phyloP scores from a whole-genome alignment of 2,888 invertebrate genomes.

The Frankliniella intonsa region DNA sequence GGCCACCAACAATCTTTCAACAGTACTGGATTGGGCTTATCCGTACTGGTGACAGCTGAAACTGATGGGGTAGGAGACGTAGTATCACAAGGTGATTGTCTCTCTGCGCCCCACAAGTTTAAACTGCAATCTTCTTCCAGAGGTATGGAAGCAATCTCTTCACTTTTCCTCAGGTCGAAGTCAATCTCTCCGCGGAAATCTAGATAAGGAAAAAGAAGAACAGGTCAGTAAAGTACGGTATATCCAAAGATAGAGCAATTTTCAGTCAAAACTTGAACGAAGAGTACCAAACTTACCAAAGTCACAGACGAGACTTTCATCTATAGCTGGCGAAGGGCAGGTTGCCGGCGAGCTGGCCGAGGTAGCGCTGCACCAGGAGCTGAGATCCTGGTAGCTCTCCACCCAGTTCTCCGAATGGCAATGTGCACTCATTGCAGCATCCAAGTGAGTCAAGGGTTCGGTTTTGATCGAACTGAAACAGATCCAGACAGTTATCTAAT shows the following conservation, averaged over 20 bases:
- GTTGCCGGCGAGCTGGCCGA: constrained; percentile 7
- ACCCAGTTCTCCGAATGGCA: constrained; percentile 43
- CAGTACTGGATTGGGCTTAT: neutral
- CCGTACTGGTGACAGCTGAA: neutral
- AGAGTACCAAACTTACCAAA: neutral
- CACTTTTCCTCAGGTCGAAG: constrained; percentile 24
- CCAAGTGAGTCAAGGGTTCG: neutral
- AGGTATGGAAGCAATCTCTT: constrained; percentile 17
- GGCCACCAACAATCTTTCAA: constrained; percentile 13
- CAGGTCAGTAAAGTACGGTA: neutral
- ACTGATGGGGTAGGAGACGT: neutral
- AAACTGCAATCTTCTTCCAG: constrained; percentile 17
- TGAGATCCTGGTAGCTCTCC: constrained; percentile 69
- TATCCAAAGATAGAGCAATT: neutral
- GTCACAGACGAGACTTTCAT: neutral
- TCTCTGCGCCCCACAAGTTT: neutral
- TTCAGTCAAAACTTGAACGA: neutral
- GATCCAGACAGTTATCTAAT: neutral
- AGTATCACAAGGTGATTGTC: neutral
- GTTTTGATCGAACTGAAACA: constrained; percentile 9
- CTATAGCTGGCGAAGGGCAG: neutral
- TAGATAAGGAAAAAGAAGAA: neutral
- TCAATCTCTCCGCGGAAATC: constrained; percentile 19
- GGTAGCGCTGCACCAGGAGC: constrained; percentile 55
- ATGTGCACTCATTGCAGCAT: constrained; percentile 5